Evolutionary conservation across 92 coral and sea anemone species (phyloP), one percentile per base, ranked within the genome.

Genomic region (Bergia puertoricense): DNA sequence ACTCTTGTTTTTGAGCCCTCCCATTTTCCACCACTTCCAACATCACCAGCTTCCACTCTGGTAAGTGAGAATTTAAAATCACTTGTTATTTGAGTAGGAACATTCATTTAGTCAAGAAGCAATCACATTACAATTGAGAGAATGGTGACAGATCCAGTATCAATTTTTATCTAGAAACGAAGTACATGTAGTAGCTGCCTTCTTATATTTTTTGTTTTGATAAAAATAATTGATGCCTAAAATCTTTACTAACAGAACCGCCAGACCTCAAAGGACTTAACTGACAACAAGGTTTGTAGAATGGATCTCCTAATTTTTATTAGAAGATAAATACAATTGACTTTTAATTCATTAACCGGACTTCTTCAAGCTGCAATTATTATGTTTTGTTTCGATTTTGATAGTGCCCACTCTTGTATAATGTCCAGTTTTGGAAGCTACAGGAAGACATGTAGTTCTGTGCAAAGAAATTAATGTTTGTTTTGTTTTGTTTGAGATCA

Each of bases 21-120:
- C 37, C 96, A 93, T 85, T 96, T 96, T 75, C 99, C 99, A 65
- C 98, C 98, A 51, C 95, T 96, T 51, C 99, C 99, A 46, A 92
- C 99, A 51, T 91, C 95, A 71, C 92, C 87, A 69, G 87, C 87
- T 14, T 84, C 85, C 39, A 80, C 87, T 20, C 73, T 91, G 89
- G 93, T 91, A 91, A 87, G 93, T 84, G 59, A 16, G 15, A 14
- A 54, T 30, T 67, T 10, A 14, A 48, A 20, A 62, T 75, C 50
- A 41, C 23, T 72, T 72, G 37, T 9, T 72, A 72, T 54, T 11
- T 18, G 2, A 54, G 10, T 54, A 11, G 51, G 51, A 46, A 46
- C 51, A 46, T 30, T 30, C 30, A 30, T 30, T 46, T 10, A 46
- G 9, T 46, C 8, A 46, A 46, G 9, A 46, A 46, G 51, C 51